Evolutionary conservation across 2,113 vertebrate genomes (phyloP).

Genomic region (Dryoscopus gambensis): DNA sequence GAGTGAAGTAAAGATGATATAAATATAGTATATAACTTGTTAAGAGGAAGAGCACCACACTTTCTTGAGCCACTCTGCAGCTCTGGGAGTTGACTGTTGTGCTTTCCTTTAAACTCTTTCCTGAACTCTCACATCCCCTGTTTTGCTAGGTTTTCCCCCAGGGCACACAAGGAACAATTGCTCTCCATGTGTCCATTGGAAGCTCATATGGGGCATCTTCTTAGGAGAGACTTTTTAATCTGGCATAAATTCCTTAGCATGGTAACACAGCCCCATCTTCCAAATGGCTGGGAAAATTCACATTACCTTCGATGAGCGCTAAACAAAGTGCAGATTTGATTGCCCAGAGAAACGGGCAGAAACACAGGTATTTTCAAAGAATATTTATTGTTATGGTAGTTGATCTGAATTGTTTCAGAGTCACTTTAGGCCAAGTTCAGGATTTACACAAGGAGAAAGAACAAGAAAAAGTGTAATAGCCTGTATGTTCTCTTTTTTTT

Average conservation of each 20-base stretch:
- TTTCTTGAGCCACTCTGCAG: neutral
- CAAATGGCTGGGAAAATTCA: neutral
- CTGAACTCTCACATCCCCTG: neutral
- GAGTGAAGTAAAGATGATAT: neutral
- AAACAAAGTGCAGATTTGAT: neutral
- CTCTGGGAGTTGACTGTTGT: neutral
- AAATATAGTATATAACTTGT: neutral
- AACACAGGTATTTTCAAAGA: neutral
- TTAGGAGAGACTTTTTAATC: neutral
- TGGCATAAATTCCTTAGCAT: neutral
- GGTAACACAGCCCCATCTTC: neutral
- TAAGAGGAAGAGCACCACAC: neutral
- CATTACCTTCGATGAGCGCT: accelerated
- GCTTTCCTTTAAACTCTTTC: neutral
- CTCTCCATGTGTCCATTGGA: neutral
- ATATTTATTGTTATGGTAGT: neutral
- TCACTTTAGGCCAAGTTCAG: neutral
- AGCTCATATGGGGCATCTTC: neutral
- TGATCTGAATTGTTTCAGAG: neutral
- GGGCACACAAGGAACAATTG: neutral
- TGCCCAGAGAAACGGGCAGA: neutral
- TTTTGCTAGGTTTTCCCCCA: neutral
- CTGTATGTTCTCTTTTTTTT: neutral
- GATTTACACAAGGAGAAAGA: neutral
- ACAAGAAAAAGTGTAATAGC: neutral